Percentiles rank a stretch among this genome's conserved stretches.
Conservation (phyloP, 2,113 vertebrate species). For the Benitochromis conjunctus region DNA sequence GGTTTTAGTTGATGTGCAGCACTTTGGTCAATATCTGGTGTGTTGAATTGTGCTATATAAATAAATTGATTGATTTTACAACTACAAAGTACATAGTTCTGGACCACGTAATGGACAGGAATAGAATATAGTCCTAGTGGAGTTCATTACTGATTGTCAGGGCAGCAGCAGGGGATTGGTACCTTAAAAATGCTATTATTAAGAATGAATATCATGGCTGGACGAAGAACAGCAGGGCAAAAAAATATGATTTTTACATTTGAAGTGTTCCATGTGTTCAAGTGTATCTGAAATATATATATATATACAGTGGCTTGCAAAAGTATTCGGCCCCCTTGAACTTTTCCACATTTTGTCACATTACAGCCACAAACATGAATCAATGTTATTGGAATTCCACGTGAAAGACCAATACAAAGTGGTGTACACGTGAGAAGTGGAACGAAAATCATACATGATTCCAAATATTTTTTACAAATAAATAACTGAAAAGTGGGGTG, state of each 20-base stretch:
- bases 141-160: neutral
- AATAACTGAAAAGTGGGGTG: no score
- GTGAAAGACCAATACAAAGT: no score
- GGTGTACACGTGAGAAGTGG: no score
- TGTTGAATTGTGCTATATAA: neutral
- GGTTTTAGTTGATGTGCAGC: neutral
- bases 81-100: neutral
- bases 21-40: neutral
- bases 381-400: no score
- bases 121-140: neutral
- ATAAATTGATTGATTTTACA: neutral
- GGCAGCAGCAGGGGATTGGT: neutral
- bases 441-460: no score
- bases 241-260: neutral
- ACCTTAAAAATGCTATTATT: neutral
- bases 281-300: neutral
- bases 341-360: no score
- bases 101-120: neutral
- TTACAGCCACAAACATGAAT: no score
- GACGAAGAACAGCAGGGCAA: neutral
- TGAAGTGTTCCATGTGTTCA: neutral
- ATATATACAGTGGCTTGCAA: no score
- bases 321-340: no score
- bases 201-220: neutral
- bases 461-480: no score